Evolutionary conservation across 2,113 vertebrate genomes (phyloP).

Genomic region (Colossoma macropomum): DNA sequence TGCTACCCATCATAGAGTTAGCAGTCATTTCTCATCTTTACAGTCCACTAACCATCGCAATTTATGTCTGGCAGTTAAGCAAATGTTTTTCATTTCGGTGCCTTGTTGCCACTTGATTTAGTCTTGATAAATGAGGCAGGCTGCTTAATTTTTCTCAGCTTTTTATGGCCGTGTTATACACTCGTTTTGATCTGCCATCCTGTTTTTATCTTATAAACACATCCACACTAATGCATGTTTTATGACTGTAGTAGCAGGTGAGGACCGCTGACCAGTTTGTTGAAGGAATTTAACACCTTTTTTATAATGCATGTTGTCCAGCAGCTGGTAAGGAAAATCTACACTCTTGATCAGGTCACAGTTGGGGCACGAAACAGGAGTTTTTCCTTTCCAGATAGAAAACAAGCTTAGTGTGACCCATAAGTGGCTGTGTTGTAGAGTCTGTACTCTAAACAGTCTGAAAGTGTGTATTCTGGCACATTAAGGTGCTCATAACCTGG

Average conservation of each 20-base stretch:
- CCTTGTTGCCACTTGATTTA: neutral
- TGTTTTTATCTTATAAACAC: neutral
- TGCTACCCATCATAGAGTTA: no score
- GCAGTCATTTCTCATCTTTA: neutral
- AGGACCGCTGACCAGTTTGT: neutral
- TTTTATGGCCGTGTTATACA: neutral
- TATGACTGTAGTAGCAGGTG: neutral
- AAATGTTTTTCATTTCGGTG: neutral
- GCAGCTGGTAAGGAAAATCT: neutral
- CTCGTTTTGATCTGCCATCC: neutral
- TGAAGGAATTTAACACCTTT: constrained; percentile 8
- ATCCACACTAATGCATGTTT: neutral
- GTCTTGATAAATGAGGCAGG: neutral
- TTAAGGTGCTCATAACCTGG: neutral
- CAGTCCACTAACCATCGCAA: neutral
- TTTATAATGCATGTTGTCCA: neutral
- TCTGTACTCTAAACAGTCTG: no score
- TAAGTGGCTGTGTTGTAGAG: neutral
- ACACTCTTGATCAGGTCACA: neutral
- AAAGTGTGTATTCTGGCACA: neutral
- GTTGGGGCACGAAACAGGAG: neutral
- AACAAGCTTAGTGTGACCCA: neutral
- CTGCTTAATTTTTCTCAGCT: neutral
- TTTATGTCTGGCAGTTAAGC: neutral
- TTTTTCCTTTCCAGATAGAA: neutral